phyloP scores from a whole-genome alignment of 2,113 vertebrate species.

The Clinocottus analis region DNA sequence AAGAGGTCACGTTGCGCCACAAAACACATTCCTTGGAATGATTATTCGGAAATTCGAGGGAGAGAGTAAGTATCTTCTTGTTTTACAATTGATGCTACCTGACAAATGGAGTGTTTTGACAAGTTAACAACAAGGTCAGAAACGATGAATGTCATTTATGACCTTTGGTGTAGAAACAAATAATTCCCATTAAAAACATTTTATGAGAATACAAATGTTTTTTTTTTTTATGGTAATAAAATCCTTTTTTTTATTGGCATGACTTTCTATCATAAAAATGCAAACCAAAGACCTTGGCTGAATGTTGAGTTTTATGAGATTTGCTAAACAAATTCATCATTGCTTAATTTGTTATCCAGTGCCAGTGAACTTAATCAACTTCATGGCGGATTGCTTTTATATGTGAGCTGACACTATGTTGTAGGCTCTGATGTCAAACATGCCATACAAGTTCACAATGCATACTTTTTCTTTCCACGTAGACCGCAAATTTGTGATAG shows the following conservation, averaged over 20 bases:
- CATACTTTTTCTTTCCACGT: conserved; percentile 65
- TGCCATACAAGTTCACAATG: not conserved
- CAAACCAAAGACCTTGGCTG: not conserved
- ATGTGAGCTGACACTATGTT: not conserved
- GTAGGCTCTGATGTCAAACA: conserved; percentile 22
- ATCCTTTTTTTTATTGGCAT: not conserved
- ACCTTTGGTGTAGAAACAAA: not conserved
- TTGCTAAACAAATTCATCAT: not conserved
- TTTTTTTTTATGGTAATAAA: not conserved
- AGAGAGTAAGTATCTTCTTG: conserved; percentile 92
- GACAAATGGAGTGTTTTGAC: not conserved
- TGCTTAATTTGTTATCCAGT: not conserved
- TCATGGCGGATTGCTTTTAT: conserved; percentile 16
- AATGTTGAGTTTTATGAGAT: not conserved
- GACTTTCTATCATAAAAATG: not conserved
- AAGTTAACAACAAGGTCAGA: not conserved
- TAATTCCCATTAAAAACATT: not conserved
- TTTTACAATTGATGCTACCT: not conserved
- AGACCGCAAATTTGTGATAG: conserved; percentile 99
- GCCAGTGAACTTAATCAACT: not conserved
- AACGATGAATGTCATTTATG: not conserved
- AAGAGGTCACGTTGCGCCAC: conserved; percentile 99
- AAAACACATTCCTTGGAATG: conserved; percentile 98
- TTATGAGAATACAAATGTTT: not conserved
- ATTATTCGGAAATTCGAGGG: conserved; percentile 99